phyloP scores from a whole-genome alignment of 2,888 invertebrate genomes.

The Sylvicola fuscatus region DNA sequence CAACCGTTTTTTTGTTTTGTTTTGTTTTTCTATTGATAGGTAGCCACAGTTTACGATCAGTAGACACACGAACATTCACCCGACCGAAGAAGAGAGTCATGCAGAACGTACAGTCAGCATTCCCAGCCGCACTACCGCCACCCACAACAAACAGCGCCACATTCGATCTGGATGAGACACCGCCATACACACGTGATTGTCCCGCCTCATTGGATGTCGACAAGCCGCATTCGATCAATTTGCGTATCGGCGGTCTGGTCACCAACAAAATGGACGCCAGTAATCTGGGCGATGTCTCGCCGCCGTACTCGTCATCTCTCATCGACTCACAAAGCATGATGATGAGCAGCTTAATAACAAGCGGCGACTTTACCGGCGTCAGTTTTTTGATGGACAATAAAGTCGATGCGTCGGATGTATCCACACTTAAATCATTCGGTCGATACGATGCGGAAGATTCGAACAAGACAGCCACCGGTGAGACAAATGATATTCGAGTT shows the following conservation, averaged over 20 bases:
- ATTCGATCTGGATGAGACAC: background rate
- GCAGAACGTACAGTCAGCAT: slow-evolving; percentile 16
- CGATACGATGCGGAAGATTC: no score
- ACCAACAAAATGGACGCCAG: slow-evolving; percentile 21
- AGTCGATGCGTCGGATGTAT: slow-evolving; percentile 1
- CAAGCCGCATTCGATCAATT: slow-evolving; percentile 13
- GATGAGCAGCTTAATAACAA: slow-evolving; percentile 22
- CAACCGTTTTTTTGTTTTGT: no score
- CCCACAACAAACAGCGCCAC: background rate
- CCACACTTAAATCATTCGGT: no score
- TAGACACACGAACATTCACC: slow-evolving; percentile 25
- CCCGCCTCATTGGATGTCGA: background rate
- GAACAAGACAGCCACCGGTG: no score
- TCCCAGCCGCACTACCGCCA: background rate
- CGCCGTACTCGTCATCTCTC: slow-evolving; percentile 22
- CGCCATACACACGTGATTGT: background rate
- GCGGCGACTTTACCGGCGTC: slow-evolving; percentile 19
- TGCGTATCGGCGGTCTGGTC: slow-evolving; percentile 23
- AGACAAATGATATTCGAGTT: no score
- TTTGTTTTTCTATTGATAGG: no score
- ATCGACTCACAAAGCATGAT: slow-evolving; percentile 17
- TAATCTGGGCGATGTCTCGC: slow-evolving; percentile 22
- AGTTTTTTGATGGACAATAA: slow-evolving; percentile 7
- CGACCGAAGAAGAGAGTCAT: slow-evolving; percentile 20
- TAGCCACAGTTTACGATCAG: background rate